These are phyloP conservation scores for Ctenochaetus hawaiiensis DNA, from an alignment of 2,797 vertebrate genomes.

Conservation along the genomic window DNA sequence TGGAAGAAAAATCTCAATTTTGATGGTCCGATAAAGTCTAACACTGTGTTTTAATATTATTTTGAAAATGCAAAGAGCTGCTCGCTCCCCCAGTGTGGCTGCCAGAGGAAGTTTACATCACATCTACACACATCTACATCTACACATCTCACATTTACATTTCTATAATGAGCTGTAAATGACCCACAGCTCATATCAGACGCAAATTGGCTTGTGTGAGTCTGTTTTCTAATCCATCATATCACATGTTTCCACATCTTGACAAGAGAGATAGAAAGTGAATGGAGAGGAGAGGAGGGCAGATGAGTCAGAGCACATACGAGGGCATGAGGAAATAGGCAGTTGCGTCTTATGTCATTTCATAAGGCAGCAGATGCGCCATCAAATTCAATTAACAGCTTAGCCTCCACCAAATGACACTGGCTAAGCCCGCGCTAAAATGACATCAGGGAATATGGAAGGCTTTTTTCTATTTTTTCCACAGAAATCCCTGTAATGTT, in stretches of 20 bases:
- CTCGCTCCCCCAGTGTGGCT: slow-evolving; percentile 20
- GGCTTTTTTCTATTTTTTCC: slow-evolving; percentile 16
- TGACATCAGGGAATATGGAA: slow-evolving; percentile 61
- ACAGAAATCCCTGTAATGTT: slow-evolving; percentile 64
- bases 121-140: no score
- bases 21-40: background rate
- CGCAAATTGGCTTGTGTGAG: slow-evolving; percentile 18
- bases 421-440: slow-evolving; percentile 50
- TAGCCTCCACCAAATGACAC: slow-evolving; percentile 38
- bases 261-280: background rate
- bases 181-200: slow-evolving; percentile 4
- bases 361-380: slow-evolving; percentile 67
- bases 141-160: no score
- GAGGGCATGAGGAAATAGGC: slow-evolving; percentile 33
- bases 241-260: slow-evolving; percentile 6
- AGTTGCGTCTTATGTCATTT: slow-evolving; percentile 53
- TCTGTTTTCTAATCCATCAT: slow-evolving; percentile 32
- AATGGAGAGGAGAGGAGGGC: background rate
- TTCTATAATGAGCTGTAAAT: slow-evolving; percentile 23
- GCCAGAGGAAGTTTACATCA: slow-evolving; percentile 16
- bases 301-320: background rate
- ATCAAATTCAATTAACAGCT: slow-evolving; percentile 78
- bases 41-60: background rate
- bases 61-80: slow-evolving; percentile 37
- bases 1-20: background rate